Conservation (phyloP, 2,113 vertebrate genomes). For the Coracopsis vasa region DNA sequence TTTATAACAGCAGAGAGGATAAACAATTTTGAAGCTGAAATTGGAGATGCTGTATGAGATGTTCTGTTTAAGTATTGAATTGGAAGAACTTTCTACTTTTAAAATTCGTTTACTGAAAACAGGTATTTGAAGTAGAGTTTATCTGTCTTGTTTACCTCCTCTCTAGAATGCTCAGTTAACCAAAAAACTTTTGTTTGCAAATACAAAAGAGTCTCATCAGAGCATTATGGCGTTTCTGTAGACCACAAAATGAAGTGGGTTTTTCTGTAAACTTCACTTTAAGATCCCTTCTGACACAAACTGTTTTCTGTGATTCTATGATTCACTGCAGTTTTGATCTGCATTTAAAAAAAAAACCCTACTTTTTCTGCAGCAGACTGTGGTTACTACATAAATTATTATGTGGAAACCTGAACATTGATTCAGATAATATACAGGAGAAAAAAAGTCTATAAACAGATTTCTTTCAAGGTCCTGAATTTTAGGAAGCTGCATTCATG, state of each 20-base stretch:
- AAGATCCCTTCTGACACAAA: neutral
- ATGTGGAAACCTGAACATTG: neutral
- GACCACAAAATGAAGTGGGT: neutral
- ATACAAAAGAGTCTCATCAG: neutral
- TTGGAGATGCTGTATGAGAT: neutral
- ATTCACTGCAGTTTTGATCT: neutral
- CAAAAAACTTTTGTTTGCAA: neutral
- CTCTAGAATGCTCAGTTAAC: neutral
- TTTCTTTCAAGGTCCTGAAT: neutral
- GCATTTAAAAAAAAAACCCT: fast-evolving
- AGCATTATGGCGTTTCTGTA: neutral
- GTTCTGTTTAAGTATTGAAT: neutral
- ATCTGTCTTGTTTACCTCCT: neutral
- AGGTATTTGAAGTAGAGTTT: neutral
- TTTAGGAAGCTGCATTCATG: neutral
- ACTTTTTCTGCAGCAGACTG: neutral
- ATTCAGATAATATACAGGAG: neutral
- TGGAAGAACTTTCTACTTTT: neutral
- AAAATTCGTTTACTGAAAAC: neutral
- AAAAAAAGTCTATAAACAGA: neutral
- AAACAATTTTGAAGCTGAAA: neutral
- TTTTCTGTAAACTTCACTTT: neutral
- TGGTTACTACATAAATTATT: neutral
- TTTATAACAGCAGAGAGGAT: neutral
- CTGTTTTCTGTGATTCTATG: neutral